phyloP scores from a whole-genome alignment of 2,888 invertebrate genomes.

The Synergus itoensis region DNA sequence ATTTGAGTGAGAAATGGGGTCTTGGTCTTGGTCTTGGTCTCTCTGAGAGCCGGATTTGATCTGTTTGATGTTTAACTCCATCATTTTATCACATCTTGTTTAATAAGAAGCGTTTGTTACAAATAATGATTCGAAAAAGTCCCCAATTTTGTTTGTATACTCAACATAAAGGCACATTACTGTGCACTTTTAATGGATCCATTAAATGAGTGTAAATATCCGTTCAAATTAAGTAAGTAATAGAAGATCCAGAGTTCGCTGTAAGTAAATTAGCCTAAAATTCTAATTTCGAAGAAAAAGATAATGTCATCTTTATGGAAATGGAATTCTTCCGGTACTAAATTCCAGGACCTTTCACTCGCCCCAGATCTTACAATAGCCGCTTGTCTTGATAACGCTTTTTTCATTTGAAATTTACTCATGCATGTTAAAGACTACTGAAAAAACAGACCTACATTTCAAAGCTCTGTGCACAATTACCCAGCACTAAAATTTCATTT shows the following conservation, averaged over 20 bases:
- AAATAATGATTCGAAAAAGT: neutral
- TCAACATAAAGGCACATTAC: too few species aligned
- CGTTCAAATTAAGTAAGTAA: neutral
- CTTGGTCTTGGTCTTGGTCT: neutral
- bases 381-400: neutral
- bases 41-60: constrained; percentile 5
- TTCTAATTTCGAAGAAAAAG: neutral
- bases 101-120: neutral
- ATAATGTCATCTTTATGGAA: constrained; percentile 23
- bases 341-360: constrained; percentile 36
- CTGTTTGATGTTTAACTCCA: neutral
- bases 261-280: neutral
- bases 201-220: too few species aligned
- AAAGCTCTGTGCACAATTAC: neutral
- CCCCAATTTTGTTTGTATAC: too few species aligned
- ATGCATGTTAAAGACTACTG: neutral
- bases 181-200: too few species aligned
- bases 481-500: neutral
- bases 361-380: constrained; percentile 21
- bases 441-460: constrained; percentile 29
- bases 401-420: constrained; percentile 8
- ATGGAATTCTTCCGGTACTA: constrained; percentile 2
- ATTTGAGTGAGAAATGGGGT: constrained; percentile 11
- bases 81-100: neutral
- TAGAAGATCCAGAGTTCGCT: neutral